Conservation (phyloP, 2,113 vertebrate genomes). For the Stegostoma tigrinum region DNA sequence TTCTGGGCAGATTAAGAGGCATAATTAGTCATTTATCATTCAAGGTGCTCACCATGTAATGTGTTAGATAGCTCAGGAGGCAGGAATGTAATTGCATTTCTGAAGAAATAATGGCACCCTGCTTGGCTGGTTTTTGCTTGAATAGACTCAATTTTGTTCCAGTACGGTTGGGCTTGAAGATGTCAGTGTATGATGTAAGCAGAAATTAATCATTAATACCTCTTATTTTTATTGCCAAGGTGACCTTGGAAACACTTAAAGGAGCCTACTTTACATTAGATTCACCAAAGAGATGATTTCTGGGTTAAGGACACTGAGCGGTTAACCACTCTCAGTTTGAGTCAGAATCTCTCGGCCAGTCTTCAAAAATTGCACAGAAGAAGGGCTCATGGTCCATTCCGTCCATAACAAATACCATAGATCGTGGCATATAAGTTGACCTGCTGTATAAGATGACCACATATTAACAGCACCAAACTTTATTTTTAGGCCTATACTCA, state of each 20-base stretch:
- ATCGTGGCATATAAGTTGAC: no score
- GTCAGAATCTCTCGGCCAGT: not conserved
- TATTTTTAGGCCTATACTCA: no score
- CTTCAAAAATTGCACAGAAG: not conserved
- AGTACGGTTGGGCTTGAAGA: not conserved
- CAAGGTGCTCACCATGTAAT: not conserved
- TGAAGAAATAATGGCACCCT: not conserved
- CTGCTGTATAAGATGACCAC: no score
- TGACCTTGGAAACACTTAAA: not conserved
- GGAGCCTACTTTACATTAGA: not conserved
- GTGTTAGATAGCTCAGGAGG: not conserved
- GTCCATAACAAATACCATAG: not conserved
- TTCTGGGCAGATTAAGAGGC: conserved; percentile 26
- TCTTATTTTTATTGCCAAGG: not conserved
- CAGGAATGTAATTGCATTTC: conserved; percentile 16
- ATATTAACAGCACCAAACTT: no score
- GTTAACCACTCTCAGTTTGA: not conserved
- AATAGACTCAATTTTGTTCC: not conserved
- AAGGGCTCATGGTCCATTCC: no score
- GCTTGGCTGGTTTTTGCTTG: not conserved
- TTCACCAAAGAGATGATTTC: not conserved
- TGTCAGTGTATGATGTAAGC: not conserved
- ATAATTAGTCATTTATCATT: not conserved
- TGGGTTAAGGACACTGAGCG: not conserved
- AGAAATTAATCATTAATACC: conserved; percentile 17